Conservation (phyloP, 2,797 vertebrate genomes). For the Glyptemys insculpta region DNA sequence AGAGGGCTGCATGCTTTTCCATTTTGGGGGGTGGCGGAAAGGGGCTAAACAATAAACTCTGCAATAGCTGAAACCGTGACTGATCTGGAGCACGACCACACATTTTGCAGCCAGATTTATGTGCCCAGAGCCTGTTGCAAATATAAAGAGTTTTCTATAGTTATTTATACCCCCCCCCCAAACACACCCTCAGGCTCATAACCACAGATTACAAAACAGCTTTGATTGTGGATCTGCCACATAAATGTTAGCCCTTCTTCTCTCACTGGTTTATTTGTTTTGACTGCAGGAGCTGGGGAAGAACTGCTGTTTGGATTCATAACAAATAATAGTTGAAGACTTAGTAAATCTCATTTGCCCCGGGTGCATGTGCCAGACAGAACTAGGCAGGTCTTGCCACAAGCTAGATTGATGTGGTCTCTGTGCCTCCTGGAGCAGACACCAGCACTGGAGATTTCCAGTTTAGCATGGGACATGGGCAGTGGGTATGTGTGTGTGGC, state of each 20-base stretch:
- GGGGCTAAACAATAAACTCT: slow-evolving; percentile 57
- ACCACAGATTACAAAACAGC: slow-evolving; percentile 73
- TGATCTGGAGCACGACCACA: slow-evolving; percentile 29
- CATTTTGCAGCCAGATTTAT: slow-evolving; percentile 41
- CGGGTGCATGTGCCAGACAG: slow-evolving; percentile 59
- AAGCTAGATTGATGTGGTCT: slow-evolving; percentile 38
- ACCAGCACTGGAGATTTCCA: slow-evolving; percentile 31
- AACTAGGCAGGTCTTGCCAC: slow-evolving; percentile 69
- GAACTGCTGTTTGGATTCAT: slow-evolving; percentile 61
- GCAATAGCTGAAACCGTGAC: slow-evolving; percentile 26
- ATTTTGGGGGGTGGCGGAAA: slow-evolving; percentile 70
- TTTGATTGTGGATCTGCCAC: slow-evolving; percentile 39
- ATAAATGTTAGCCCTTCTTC: slow-evolving; percentile 49
- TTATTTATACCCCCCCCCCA: slow-evolving; percentile 44
- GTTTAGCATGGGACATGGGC: slow-evolving; percentile 52
- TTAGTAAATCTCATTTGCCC: slow-evolving; percentile 53
- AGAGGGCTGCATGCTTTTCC: slow-evolving; percentile 77
- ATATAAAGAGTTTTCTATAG: slow-evolving; percentile 73
- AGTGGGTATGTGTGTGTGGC: neutral
- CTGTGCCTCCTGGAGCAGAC: neutral
- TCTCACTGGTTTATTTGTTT: slow-evolving; percentile 17
- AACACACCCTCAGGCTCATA: slow-evolving; percentile 67
- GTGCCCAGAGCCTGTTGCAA: slow-evolving; percentile 51
- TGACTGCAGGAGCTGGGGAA: neutral
- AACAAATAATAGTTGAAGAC: slow-evolving; percentile 55